Percentiles rank a stretch among this genome's conserved stretches.
Evolutionary conservation across 92 coral and sea anemone genomes (phyloP).

Genomic region (Isaurus tuberculatus): DNA sequence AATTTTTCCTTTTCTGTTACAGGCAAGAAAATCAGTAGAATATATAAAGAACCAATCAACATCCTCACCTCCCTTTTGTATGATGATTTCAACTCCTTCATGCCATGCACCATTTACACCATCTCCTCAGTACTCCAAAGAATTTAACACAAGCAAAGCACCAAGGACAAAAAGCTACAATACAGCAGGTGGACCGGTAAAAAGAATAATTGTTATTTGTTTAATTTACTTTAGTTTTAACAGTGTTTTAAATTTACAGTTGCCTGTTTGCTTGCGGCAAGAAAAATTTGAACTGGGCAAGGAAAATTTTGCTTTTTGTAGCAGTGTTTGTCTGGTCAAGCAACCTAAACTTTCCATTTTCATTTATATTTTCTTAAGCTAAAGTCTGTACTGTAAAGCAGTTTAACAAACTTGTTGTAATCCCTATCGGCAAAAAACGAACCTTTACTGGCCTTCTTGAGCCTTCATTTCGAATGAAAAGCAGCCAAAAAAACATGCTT

Average conservation of each 20-base stretch:
- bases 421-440: too few species aligned
- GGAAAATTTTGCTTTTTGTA: too few species aligned
- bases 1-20: neutral
- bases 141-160: constrained; percentile 66
- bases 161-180: constrained; percentile 77
- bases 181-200: constrained; percentile 78
- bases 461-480: too few species aligned
- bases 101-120: constrained; percentile 87
- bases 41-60: constrained; percentile 65
- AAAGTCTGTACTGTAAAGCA: too few species aligned
- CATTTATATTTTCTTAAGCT: too few species aligned
- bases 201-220: neutral
- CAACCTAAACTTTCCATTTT: too few species aligned
- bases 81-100: constrained; percentile 87
- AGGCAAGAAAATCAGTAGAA: constrained; percentile 67
- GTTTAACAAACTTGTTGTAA: too few species aligned
- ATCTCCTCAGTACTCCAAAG: constrained; percentile 81
- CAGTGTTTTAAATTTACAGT: neutral
- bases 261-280: too few species aligned
- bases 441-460: too few species aligned
- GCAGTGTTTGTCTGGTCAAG: too few species aligned
- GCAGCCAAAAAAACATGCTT: too few species aligned
- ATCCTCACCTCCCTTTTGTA: constrained; percentile 72
- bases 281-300: too few species aligned
- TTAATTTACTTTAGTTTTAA: neutral